Conservation (phyloP, 2,113 vertebrate species). For the Pseudorhombus dupliciocellatus region DNA sequence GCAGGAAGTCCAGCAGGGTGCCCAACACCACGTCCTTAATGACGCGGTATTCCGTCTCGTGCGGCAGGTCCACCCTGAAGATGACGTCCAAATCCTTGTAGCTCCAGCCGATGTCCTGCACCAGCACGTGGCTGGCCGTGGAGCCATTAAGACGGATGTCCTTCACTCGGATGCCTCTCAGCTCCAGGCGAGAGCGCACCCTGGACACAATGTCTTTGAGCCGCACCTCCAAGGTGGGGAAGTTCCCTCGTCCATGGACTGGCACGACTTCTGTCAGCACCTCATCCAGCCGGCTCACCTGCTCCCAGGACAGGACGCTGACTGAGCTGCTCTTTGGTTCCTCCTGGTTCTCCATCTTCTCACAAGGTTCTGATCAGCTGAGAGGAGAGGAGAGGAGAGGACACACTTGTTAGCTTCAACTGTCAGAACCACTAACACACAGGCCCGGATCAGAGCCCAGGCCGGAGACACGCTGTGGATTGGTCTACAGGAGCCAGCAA, state of each 20-base stretch:
- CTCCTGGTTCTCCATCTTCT: constrained; percentile 81
- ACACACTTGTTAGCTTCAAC: not conserved
- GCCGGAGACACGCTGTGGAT: too few species aligned
- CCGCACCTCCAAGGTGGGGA: constrained; percentile 92
- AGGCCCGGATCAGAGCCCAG: too few species aligned
- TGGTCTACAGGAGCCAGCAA: too few species aligned
- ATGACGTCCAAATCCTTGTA: constrained; percentile 98
- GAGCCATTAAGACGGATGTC: constrained; percentile 95
- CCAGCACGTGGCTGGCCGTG: constrained; percentile 93
- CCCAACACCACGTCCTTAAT: constrained; percentile 92
- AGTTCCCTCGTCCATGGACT: constrained; percentile 94
- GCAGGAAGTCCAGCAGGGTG: constrained; percentile 94
- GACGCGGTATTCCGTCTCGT: constrained; percentile 88
- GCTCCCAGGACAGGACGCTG: constrained; percentile 93
- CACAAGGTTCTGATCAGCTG: constrained; percentile 41
- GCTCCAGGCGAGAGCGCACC: constrained; percentile 86
- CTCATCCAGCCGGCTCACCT: constrained; percentile 91
- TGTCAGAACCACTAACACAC: not conserved
- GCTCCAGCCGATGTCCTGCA: constrained; percentile 92
- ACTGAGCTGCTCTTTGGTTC: constrained; percentile 64
- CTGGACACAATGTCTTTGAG: constrained; percentile 94
- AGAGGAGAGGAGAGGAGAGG: not conserved
- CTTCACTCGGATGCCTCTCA: constrained; percentile 86
- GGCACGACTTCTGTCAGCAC: constrained; percentile 92
- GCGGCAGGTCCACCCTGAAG: constrained; percentile 91